Evolutionary conservation across 2,888 invertebrate genomes (phyloP).

Genomic region (Eupithecia subfuscata): DNA sequence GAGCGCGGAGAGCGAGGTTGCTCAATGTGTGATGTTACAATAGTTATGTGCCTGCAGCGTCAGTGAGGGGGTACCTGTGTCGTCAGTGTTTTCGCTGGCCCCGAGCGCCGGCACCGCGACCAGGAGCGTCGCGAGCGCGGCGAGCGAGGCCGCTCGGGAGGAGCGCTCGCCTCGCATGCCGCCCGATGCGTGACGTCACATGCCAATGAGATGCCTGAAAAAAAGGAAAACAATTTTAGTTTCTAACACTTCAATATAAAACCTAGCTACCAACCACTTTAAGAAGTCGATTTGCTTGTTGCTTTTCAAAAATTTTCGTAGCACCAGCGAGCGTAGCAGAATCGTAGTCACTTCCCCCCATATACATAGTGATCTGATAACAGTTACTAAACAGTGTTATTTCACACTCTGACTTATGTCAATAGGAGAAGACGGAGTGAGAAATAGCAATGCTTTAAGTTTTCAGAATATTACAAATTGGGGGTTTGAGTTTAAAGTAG

Average conservation of each 20-base stretch:
- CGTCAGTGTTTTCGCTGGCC: conserved; percentile 29
- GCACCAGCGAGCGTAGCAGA: neutral
- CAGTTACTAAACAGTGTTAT: too few species aligned
- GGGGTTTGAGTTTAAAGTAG: neutral
- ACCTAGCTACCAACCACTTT: neutral
- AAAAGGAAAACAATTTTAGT: conserved; percentile 15
- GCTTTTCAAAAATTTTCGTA: neutral
- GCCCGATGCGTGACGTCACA: conserved; percentile 65
- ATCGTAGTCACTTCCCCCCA: neutral
- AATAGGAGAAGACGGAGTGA: too few species aligned
- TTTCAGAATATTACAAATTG: too few species aligned
- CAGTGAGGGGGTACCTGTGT: conserved; percentile 7
- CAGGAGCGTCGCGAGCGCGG: conserved; percentile 71
- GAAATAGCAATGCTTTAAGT: too few species aligned
- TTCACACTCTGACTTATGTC: too few species aligned
- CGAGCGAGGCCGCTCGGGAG: conserved; percentile 69
- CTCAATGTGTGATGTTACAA: conserved; percentile 46
- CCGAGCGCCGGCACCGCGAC: conserved; percentile 52
- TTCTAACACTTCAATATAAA: neutral
- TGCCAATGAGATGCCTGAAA: conserved; percentile 68
- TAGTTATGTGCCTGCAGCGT: conserved; percentile 32
- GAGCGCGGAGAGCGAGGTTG: conserved; percentile 73
- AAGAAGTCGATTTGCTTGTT: neutral
- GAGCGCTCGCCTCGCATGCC: conserved; percentile 75
- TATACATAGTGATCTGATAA: too few species aligned